Base-by-base conservation (phyloP, 1,140 invertebrate species). In the Eriocheir sinensis region DNA sequence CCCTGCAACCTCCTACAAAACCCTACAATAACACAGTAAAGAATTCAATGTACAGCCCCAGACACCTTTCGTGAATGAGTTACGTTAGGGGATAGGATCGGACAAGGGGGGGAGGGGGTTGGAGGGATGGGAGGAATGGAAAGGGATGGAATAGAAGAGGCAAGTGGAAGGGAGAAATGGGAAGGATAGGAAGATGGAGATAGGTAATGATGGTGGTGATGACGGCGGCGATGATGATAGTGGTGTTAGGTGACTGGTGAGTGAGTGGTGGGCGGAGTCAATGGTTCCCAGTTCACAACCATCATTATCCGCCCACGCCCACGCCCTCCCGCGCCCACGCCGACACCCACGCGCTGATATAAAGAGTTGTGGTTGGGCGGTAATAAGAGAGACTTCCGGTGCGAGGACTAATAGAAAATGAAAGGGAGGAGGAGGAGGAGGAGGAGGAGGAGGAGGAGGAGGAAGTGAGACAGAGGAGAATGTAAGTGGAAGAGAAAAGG, bases 311-410 rank as follows among this genome's bases (percentile, higher is more conserved):
- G 27, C 60, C 53, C 32, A 3, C 60, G 32, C 60, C 41, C 48
- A 30, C 89, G 0, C 17, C 89, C 89, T 41, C 2, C 38, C 88
- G 0, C 34, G 8, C 15, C 6, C 48, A 21, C 44, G 17, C 36
- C 89, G n/a, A 17, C 32, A 21, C 48, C 44, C 44, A 30, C 21
- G 38, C 32, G 1, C 32, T 30, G n/a, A 72, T 90, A 90, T 79
- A 90, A 36, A 60, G 34, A 60, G 89, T 12, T 34, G 89, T 53
- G 89, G 40, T 60, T 30, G 53, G 48, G 89, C 44, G 36, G n/a
- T 90, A 53, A 90, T 90, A 79, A 32, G 53, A 32, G 12, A 30
- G 2, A 21, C 85, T 88, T 88, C 85, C 85, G 85, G 9, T 88
- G 38, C 40, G 27, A 8, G 17, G 85, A 88, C 38, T 40, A 41